These are phyloP conservation scores for Plestiodon gilberti DNA, from an alignment of 2,113 vertebrate species.

Conservation along the genomic window DNA sequence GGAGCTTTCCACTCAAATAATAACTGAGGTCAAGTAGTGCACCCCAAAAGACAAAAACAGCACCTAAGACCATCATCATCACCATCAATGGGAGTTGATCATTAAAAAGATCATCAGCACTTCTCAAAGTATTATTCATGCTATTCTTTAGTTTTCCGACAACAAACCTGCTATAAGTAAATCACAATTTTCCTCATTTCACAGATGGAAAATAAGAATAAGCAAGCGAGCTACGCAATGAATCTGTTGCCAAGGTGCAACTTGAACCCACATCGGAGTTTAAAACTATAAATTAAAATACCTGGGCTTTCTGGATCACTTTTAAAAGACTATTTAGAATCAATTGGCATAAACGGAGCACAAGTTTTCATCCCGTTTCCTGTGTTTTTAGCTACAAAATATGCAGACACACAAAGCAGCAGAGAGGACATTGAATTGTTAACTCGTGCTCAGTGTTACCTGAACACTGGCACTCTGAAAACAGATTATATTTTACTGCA, in stretches of 20 bases:
- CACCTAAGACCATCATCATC: neutral
- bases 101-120: neutral
- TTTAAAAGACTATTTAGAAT: neutral
- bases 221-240: too few relatives aligned
- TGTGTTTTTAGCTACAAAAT: neutral
- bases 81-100: neutral
- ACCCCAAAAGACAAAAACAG: neutral
- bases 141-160: too few relatives aligned
- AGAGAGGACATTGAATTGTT: neutral
- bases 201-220: neutral
- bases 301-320: neutral
- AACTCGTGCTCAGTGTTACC: neutral
- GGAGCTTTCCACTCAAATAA: neutral
- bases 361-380: neutral
- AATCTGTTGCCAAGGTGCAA: neutral
- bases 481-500: conserved; percentile 1
- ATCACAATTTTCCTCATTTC: neutral
- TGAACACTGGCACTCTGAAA: neutral
- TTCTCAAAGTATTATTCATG: neutral
- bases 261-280: neutral
- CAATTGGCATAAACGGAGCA: neutral
- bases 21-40: neutral
- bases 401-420: neutral
- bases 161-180: neutral
- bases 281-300: neutral